Evolutionary conservation across 2,797 vertebrate species (phyloP).

Genomic region (Enteromius fasciolatus): DNA sequence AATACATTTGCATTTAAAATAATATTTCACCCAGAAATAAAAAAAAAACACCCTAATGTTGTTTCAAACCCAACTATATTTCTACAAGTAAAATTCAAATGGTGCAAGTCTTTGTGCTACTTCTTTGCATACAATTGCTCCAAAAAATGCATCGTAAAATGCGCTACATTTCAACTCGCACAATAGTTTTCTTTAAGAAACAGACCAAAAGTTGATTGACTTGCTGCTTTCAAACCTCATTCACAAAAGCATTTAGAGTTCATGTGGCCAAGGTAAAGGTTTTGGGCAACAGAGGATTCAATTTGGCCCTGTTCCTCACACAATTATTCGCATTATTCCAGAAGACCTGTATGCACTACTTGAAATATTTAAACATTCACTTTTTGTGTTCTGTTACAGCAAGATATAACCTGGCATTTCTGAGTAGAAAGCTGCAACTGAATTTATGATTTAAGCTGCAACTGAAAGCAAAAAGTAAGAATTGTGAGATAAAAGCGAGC

Average conservation of each 20-base stretch:
- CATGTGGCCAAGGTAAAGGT: neutral
- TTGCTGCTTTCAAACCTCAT: neutral
- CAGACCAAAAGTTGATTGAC: neutral
- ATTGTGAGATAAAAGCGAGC: neutral
- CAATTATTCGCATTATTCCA: neutral
- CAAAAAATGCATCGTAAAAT: neutral
- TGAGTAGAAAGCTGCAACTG: neutral
- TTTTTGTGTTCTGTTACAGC: neutral
- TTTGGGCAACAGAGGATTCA: neutral
- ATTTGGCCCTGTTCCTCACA: neutral
- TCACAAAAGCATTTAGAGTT: neutral
- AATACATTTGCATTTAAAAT: neutral
- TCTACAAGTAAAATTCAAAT: neutral
- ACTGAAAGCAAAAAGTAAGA: neutral
- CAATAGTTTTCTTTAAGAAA: neutral
- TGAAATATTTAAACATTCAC: neutral
- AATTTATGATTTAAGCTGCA: neutral
- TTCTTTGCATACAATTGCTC: neutral
- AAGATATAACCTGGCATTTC: neutral
- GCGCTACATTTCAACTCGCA: neutral
- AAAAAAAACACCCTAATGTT: neutral
- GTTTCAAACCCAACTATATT: slow-evolving; percentile 1
- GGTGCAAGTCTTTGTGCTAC: neutral
- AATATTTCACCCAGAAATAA: neutral
- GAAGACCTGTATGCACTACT: neutral